Conservation (phyloP, 2,113 vertebrate species). For the crab-eating macaque (Macaca fascicularis) region T2T-MFA8v1.1 NC_088386.1:122804501-122805000, state of each 20-base stretch:
- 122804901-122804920: too few relatives aligned
- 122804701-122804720: not conserved
- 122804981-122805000: too few relatives aligned
- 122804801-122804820: too few relatives aligned
- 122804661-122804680: not conserved
- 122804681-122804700: not conserved
- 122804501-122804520: not conserved
- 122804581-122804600: not conserved
- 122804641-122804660: not conserved
- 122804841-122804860: too few relatives aligned
- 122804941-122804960: constrained; percentile 20
- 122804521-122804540: not conserved
- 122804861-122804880: too few relatives aligned
- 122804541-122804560: not conserved
- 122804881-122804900: too few relatives aligned
- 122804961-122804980: not conserved
- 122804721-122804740: not conserved
- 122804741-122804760: not conserved
- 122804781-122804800: not conserved
- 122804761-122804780: constrained; percentile 8
- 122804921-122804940: too few relatives aligned
- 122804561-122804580: not conserved
- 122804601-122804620: not conserved
- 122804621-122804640: not conserved
- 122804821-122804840: too few relatives aligned